phyloP scores from a whole-genome alignment of 1,140 invertebrate genomes.

The Dufourea novaeangliae region DNA sequence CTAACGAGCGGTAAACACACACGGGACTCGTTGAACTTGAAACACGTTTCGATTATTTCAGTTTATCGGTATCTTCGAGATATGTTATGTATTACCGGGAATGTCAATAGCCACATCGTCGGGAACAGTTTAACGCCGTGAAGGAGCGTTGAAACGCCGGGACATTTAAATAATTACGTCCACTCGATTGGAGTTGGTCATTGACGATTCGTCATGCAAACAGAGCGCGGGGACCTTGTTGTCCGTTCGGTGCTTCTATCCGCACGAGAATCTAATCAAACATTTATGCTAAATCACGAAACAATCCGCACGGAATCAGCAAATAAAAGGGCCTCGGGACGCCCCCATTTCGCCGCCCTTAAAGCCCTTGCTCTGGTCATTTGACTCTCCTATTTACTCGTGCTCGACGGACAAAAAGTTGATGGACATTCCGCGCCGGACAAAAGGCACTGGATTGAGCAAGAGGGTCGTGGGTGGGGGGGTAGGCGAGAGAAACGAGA shows the following conservation, averaged over 20 bases:
- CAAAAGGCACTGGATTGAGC: slow-evolving; percentile 75
- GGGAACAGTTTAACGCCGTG: not conserved
- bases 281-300: slow-evolving; percentile 83
- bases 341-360: slow-evolving; percentile 76
- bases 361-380: slow-evolving; percentile 80
- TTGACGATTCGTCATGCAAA: slow-evolving; percentile 66
- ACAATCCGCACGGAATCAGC: slow-evolving; percentile 82
- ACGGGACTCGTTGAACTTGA: slow-evolving; percentile 19
- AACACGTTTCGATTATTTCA: slow-evolving; percentile 24
- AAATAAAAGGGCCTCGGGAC: slow-evolving; percentile 80
- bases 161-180: slow-evolving; percentile 74
- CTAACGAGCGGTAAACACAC: not conserved
- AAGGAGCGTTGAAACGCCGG: slow-evolving; percentile 35
- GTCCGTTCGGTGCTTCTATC: slow-evolving; percentile 41
- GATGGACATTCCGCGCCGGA: slow-evolving; percentile 74
- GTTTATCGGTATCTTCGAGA: slow-evolving; percentile 11
- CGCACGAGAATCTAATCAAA: slow-evolving; percentile 80
- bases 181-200: slow-evolving; percentile 66
- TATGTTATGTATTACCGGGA: not conserved
- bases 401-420: slow-evolving; percentile 73
- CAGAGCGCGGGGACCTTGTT: slow-evolving; percentile 30
- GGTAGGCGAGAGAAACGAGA: not conserved
- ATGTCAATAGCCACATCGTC: slow-evolving; percentile 16
- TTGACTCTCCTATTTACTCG: slow-evolving; percentile 78
- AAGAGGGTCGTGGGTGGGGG: not conserved